Base-by-base conservation (phyloP, 2,113 vertebrate genomes). In the Otolemur garnettii region DNA sequence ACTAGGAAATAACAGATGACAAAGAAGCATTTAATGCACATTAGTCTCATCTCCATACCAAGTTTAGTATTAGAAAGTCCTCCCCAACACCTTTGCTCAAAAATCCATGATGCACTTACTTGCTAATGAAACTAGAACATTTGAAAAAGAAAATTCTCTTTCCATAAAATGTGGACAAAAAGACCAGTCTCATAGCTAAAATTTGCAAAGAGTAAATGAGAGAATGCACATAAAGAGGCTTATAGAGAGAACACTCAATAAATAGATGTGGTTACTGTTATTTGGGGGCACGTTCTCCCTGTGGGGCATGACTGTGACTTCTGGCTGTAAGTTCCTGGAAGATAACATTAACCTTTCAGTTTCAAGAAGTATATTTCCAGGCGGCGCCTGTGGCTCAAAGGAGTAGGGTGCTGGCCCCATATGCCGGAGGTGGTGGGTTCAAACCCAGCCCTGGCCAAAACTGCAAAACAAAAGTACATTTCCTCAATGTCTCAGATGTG, bases 1-100 rank as follows among this genome's bases (percentile, higher is more conserved):
- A 99, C 99, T 99, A 98, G n/a, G 97, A 97, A 96, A 97, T 90
- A 94, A 97, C 11, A 97, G 75, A 97, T 68, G 97, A 91, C 78
- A 91, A 24, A 88, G 77, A 91, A 62, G 59, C 3, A n/a, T 78
- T 18, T 88, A 45, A 66, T 50, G 35, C 57, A 55, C 14, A 15
- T 33, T 28, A 42, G 17, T 87, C 53, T 96, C 30, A 59, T 66
- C 59, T 75, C 62, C 66, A 62, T 17, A 69, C 7, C 59, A 93
- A 50, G 62, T 55, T 82, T 60, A 77, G 35, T 57, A 94, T 91
- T 68, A 79, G 22, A 93, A 91, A 53, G 57, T 57, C 82, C 72
- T 96, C 30, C 33, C 69, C 35, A 81, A 57, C 18, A 81, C 45
- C 92, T 38, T 26, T 85, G 77, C 38, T 81, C 42, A 62, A 95